Base-by-base conservation (phyloP, 2,888 invertebrate genomes). In the Unio pictorum region DNA sequence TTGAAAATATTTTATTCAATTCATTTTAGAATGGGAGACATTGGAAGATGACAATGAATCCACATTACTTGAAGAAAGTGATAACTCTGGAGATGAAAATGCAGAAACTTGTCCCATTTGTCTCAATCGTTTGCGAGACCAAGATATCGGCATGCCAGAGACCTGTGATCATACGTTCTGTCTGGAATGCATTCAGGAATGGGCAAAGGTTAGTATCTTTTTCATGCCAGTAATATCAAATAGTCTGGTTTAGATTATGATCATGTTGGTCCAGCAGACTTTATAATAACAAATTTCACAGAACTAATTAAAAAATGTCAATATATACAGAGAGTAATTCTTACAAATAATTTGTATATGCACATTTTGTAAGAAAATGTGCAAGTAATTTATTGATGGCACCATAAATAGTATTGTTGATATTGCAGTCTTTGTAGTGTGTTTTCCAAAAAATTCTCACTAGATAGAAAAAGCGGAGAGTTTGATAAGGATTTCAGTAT, bases 131-230 rank as follows among this genome's bases (percentile, higher is more conserved):
- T 95, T 96, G 85, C 91, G 91, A 65, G 92, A 92, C 55, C 96
- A 96, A 90, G 94, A 95, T 90, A 92, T 97, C 67, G 97, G 95
- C 8, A 94, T 93, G 45, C 98, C 97, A 0, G 94, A 95, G 85
- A 93, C 93, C 30, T 98, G 97, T 91, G 95, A 96, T 80, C 98
- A 98, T 88, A 92, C 93, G 71, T 98, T 97, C 90, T 98, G 98
- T 89, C 92, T 95, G 58, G 94, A 95, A 80, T 98, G 98, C 89
- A 94, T 98, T 76, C 93, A 94, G 66, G 96, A 97, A 89, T 98
- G 98, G 98, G 94, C 96, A n/a, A 95, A 94, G 89, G 92, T 92
- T 87, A 73, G 82, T 76, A 54, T 15, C 15, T 45, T 28, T 26
- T 15, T 4, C 17, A 62, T 30, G 15, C 15, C 45, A 45, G 3